Evolutionary conservation across 1,140 invertebrate species (phyloP).

Genomic region (Kradibia gibbosae): DNA sequence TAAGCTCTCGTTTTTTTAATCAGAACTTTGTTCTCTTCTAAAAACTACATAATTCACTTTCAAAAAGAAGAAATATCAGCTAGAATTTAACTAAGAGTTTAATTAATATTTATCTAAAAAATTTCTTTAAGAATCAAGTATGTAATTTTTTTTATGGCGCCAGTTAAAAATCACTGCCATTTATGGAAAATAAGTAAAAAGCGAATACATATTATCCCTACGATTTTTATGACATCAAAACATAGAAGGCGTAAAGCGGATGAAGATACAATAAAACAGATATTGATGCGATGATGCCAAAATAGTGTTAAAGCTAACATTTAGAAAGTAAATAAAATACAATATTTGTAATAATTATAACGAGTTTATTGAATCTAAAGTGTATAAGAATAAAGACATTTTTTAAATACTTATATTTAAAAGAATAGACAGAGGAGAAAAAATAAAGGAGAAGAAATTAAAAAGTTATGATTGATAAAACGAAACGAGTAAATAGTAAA

Average conservation of each 20-base stretch:
- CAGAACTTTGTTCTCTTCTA: conserved; percentile 52
- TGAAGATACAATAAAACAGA: conserved; percentile 52
- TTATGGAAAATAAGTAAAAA: conserved; percentile 47
- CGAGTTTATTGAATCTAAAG: conserved; percentile 58
- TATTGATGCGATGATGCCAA: conserved; percentile 70
- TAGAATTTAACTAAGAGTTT: no score
- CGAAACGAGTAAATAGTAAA: conserved; percentile 53
- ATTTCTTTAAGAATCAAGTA: conserved; percentile 5
- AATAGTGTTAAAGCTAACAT: conserved; percentile 71
- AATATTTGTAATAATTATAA: conserved; percentile 61
- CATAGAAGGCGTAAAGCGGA: conserved; percentile 34
- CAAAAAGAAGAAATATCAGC: no score
- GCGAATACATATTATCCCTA: conserved; percentile 50
- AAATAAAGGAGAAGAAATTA: conserved; percentile 53
- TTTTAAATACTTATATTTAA: conserved; percentile 51
- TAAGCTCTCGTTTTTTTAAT: conserved; percentile 47
- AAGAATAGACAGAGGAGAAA: conserved; percentile 25
- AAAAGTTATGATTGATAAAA: conserved; percentile 55
- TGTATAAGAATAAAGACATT: conserved; percentile 58
- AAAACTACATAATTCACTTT: conserved; percentile 25
- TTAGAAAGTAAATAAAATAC: conserved; percentile 60
- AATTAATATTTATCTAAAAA: conserved; percentile 46
- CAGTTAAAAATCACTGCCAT: conserved; percentile 45
- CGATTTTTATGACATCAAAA: conserved; percentile 55
- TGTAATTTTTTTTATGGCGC: conserved; percentile 36